Base-by-base conservation (phyloP, 2,888 invertebrate genomes). In the Catocala sponsa region DNA sequence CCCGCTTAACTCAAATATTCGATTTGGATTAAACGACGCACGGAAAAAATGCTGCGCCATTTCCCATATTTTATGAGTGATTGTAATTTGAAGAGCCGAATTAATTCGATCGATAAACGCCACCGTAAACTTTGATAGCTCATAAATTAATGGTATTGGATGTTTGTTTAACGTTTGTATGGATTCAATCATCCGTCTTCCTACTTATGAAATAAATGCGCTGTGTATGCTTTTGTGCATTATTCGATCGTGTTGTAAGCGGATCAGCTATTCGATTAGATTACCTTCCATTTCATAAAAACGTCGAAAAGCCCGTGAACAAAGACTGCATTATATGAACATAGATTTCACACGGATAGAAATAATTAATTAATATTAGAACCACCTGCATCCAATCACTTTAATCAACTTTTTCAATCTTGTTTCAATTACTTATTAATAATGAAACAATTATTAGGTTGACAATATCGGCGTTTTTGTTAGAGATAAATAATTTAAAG, bases 11-110 rank as follows among this genome's bases (percentile, higher is more conserved):
- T 87, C 83, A 81, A 79, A 83, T 82, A 84, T 83, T 87, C 91
- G 86, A 90, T 89, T 86, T 81, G 87, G 88, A 90, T 91, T 88
- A 89, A 87, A 88, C 81, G 84, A 81, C 78, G 80, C 76, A 81
- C 72, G 80, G 79, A 79, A 84, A 75, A 83, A 84, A 83, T 73
- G 72, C 67, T 71, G 71, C 65, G 70, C 71, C 55, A 68, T 68
- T 68, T 44, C 44, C 59, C 55, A 56, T 71, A 72, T 65, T 77
- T 76, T 74, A 75, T 72, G 70, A 66, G 59, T 63, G 59, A 75
- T 78, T 71, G 67, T 73, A 63, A 71, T 69, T 73, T 70, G 63
- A 72, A 64, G 64, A 74, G 72, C 55, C 54, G 63, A 72, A 74
- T 72, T 76, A 67, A 69, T 71, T 64, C 66, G 33, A 69, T 74